Evolutionary conservation across 2,113 vertebrate species (phyloP).

Genomic region (Peromyscus polionotus): DNA sequence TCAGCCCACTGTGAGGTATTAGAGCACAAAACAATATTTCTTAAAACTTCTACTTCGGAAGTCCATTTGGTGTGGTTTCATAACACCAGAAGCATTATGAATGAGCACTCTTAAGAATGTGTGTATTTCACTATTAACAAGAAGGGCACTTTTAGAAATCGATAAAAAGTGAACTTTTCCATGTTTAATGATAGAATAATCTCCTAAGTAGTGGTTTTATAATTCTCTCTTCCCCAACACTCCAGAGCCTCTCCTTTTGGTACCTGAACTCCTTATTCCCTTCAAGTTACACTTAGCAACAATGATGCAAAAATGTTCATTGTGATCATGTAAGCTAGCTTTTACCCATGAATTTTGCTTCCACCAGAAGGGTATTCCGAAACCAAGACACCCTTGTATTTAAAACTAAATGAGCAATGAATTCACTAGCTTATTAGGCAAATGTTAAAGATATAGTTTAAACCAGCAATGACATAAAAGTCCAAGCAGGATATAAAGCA

Average conservation of each 20-base stretch:
- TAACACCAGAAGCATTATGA: slow-evolving; percentile 3
- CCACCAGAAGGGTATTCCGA: slow-evolving; percentile 28
- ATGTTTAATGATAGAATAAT: slow-evolving; percentile 32
- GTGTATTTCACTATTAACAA: slow-evolving; percentile 2
- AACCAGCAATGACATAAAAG: slow-evolving; percentile 34
- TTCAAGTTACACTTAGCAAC: slow-evolving; percentile 26
- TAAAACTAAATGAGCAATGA: slow-evolving; percentile 51
- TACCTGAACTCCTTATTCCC: neutral
- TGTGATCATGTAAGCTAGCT: slow-evolving; percentile 14
- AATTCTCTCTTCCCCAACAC: slow-evolving; percentile 54
- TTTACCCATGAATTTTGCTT: slow-evolving; percentile 51
- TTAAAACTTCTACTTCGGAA: slow-evolving; percentile 29
- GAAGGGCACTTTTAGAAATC: slow-evolving; percentile 36
- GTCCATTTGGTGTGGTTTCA: slow-evolving; percentile 50
- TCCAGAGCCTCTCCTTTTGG: neutral
- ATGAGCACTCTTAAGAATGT: neutral
- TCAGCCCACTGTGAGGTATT: neutral
- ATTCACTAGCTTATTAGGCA: slow-evolving; percentile 55
- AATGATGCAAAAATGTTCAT: slow-evolving; percentile 28
- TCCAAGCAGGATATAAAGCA: slow-evolving; percentile 10
- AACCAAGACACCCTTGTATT: neutral
- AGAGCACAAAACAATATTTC: slow-evolving; percentile 28
- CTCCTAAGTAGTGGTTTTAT: slow-evolving; percentile 44
- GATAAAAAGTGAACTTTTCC: slow-evolving; percentile 42
- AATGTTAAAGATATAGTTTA: slow-evolving; percentile 42